A percentile compares a stretch with the other conserved stretches of the same genome.
Evolutionary conservation across 2,113 vertebrate species (phyloP).

Genomic region (Sylvicapra grimmia): DNA sequence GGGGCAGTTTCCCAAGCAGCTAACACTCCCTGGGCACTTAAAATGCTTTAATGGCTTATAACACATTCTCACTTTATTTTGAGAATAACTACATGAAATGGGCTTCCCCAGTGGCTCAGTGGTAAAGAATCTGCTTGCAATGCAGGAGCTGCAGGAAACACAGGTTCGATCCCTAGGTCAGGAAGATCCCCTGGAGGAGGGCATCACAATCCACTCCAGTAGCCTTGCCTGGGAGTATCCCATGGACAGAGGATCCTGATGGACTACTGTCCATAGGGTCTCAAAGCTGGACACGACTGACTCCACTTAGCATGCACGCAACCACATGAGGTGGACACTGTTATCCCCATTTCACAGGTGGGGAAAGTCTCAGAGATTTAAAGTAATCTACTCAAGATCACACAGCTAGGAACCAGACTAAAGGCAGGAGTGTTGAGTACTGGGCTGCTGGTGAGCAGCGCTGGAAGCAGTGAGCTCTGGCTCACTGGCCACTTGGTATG

Average conservation of each 20-base stretch:
- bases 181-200: background rate
- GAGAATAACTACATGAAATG: background rate
- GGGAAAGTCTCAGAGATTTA: background rate
- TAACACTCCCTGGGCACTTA: background rate
- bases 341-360: background rate
- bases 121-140: background rate
- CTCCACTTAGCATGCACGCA: background rate
- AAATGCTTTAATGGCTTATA: background rate
- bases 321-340: background rate
- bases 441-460: background rate
- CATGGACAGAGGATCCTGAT: background rate
- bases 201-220: background rate
- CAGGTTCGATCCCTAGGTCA: background rate
- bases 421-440: background rate
- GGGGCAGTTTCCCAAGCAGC: background rate
- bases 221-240: background rate
- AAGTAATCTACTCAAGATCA: background rate
- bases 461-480: background rate
- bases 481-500: background rate
- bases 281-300: background rate
- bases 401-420: background rate
- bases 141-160: background rate
- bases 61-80: background rate
- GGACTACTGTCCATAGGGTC: background rate
- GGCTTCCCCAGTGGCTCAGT: background rate